Evolutionary conservation across 2,113 vertebrate genomes (phyloP), one percentile per base, ranked within the genome.

Genomic region (Scortum barcoo): DNA sequence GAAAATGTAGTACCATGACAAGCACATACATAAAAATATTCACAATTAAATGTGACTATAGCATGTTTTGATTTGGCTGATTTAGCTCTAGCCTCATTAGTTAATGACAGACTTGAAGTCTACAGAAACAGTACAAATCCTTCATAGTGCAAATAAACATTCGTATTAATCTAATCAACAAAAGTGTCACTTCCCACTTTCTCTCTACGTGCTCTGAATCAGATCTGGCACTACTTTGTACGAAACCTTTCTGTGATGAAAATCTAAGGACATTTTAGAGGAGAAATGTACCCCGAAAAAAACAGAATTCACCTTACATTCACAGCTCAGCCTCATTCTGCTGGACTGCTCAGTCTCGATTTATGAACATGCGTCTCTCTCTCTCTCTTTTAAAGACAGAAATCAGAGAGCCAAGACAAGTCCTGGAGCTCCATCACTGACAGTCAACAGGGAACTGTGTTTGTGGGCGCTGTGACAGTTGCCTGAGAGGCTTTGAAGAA

Each of bases 351-450:
- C 76, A 51, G 44, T 70, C 70, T 36, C 28, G 44, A 83, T 81
- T 83, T 83, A 16, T 73, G 77, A 88, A 81, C 70, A 60, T 63
- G 44, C 8, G 51, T 88, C 68, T 80, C 58, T 86, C 63, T 68
- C 65, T 88, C 72, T 83, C 70, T 85, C 71, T 58, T 26, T 88
- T 50, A 83, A 74, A 91, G 78, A 88, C 66, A 78, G 56, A 81
- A 89, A 84, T 85, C 78, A 79, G 81, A 88, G 88, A 72, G 91
- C 90, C 86, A 86, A 89, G 81, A 86, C 58, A 42, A 89, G 81
- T 87, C 84, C 87, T 86, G 89, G 86, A 87, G 92, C 89, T 71
- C 61, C 77, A 11, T 87, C 66, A 51, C 63, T 87, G 86, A 70
- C 86, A 82, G 84, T 80, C 84, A 78, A 66, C 86, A 76, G 91